Conservation (phyloP, 2,113 vertebrate genomes). For the Labeo rohita region DNA sequence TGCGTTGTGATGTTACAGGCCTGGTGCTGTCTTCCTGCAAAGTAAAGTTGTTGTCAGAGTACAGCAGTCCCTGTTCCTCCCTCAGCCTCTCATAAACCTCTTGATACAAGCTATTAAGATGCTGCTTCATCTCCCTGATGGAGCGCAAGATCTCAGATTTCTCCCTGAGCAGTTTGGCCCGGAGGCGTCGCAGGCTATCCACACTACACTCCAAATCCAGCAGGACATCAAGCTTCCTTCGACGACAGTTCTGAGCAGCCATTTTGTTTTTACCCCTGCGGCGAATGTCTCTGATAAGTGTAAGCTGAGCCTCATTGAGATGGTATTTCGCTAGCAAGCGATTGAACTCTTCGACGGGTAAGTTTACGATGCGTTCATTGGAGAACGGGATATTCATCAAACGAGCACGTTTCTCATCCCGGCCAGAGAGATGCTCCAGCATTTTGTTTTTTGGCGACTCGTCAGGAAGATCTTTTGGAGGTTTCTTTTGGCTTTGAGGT, state of each 20-base stretch:
- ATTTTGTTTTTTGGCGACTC: constrained; percentile 58
- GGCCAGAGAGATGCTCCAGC: constrained; percentile 79
- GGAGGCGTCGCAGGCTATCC: constrained; percentile 82
- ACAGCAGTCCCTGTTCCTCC: constrained; percentile 84
- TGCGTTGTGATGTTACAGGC: constrained; percentile 49
- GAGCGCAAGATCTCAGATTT: constrained; percentile 86
- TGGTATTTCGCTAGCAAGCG: constrained; percentile 85
- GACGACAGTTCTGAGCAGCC: constrained; percentile 94
- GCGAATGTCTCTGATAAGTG: constrained; percentile 90
- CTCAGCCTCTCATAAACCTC: constrained; percentile 87
- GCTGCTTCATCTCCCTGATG: constrained; percentile 88
- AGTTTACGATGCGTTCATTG: constrained; percentile 89
- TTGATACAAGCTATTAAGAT: constrained; percentile 85
- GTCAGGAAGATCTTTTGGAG: constrained; percentile 30
- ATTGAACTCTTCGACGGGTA: constrained; percentile 95
- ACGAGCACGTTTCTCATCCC: constrained; percentile 85
- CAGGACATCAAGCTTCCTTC: constrained; percentile 89
- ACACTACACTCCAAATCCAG: constrained; percentile 84
- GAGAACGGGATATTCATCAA: constrained; percentile 92
- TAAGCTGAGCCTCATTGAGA: constrained; percentile 87
- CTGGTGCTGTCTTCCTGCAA: constrained; percentile 81
- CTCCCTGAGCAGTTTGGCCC: constrained; percentile 84
- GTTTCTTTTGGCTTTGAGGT: constrained; percentile 75
- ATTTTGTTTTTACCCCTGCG: constrained; percentile 97
- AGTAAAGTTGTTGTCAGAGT: constrained; percentile 79